Evolutionary conservation across 1,140 invertebrate species (phyloP).

Genomic region (Oscheius sp.): DNA sequence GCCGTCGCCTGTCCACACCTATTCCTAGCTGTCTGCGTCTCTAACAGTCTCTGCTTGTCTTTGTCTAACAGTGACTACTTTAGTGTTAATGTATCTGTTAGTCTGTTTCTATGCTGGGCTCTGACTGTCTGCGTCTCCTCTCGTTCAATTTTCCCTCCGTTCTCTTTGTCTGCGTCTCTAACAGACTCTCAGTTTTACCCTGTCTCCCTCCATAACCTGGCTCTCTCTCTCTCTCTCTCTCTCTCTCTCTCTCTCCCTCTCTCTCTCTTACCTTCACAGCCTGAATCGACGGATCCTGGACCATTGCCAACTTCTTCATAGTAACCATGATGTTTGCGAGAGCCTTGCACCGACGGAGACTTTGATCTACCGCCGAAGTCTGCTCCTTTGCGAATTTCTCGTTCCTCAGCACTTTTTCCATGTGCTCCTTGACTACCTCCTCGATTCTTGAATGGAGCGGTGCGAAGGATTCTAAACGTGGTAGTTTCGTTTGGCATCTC

Average conservation of each 20-base stretch:
- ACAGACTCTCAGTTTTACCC: slow-evolving; percentile 1
- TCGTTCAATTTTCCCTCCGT: too few species aligned
- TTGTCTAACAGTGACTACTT: too few species aligned
- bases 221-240: too few species aligned
- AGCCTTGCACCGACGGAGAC: slow-evolving; percentile 50
- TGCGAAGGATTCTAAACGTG: neutral
- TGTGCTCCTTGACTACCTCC: slow-evolving; percentile 44
- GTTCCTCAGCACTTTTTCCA: slow-evolving; percentile 50
- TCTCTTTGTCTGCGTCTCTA: neutral
- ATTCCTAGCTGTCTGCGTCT: too few species aligned
- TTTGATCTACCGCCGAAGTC: slow-evolving; percentile 43
- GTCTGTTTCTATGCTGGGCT: neutral
- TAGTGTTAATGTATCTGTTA: neutral
- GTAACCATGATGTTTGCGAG: slow-evolving; percentile 58
- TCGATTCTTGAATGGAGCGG: slow-evolving; percentile 46
- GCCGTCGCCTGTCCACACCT: too few species aligned
- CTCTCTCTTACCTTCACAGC: too few species aligned
- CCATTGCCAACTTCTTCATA: slow-evolving; percentile 60
- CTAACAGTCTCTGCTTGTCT: too few species aligned
- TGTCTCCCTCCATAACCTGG: slow-evolving; percentile 9
- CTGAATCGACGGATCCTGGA: slow-evolving; percentile 53
- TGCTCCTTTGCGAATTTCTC: slow-evolving; percentile 54
- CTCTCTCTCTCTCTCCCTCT: too few species aligned
- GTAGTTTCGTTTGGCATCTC: too few species aligned
- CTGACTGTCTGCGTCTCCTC: neutral